Evolutionary conservation across 2,888 invertebrate species (phyloP), one percentile per base, ranked within the genome.

Genomic region (Xylota segnis): DNA sequence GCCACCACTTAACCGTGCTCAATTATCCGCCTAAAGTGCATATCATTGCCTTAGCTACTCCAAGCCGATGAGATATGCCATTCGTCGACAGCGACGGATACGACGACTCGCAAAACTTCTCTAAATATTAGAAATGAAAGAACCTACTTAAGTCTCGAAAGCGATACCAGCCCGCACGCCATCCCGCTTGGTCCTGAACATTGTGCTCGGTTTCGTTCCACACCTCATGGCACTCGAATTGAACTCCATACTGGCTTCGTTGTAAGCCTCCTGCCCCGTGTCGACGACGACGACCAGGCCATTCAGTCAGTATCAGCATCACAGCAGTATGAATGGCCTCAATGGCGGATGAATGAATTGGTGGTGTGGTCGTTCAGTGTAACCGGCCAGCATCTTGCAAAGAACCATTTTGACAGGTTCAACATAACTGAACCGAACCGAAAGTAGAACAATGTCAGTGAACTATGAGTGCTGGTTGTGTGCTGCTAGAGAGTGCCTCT

Each of bases 391-490:
- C 77, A 52, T 56, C 54, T 47, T 27, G 63, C 16, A 52, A 74
- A 81, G 75, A 84, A 70, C 81, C 81, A 81, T 84, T 84, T 84
- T 84, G 84, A 84, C 84, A 86, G 86, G 86, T 86, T 86, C 82
- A 86, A 86, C 86, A 61, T 86, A 86, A 86, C 86, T 72, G 86
- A 86, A 82, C 86, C 76, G 76, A 76, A 68, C 86, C 86, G 86
- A 82, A 86, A 86, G 86, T 86, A 82, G 86, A 86, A 86, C 86
- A 86, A 86, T 86, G 86, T 86, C 86, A 86, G 86, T 86, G 86
- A 86, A 86, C 86, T 86, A 86, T 86, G 86, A 86, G 86, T 76
- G 66, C 71, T 47, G 45, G 66, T 71, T 7, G 27, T 74, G 29
- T 32, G 59, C 75, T 16, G 50, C 37, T 40, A 29, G 81, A 61